A percentile compares a stretch with the other conserved stretches of the same genome.
Evolutionary conservation across 2,888 invertebrate genomes (phyloP).

Genomic region (Sarcophaga caerulescens): DNA sequence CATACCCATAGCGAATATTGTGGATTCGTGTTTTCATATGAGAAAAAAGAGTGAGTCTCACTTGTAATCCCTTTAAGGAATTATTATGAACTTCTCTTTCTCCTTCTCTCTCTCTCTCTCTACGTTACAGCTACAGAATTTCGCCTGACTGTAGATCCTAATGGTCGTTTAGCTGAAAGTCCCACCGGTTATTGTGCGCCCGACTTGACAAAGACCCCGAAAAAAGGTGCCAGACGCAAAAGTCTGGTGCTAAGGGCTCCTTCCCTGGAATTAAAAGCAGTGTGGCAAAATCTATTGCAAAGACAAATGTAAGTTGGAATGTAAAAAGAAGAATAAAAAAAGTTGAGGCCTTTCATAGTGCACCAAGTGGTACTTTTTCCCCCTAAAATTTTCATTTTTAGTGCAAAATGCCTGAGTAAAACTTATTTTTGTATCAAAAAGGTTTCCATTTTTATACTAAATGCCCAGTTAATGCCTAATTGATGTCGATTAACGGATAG

Average conservation of each 20-base stretch:
- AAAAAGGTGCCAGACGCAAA: conserved; percentile 85
- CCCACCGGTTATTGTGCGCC: conserved; percentile 89
- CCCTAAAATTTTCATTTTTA: too few relatives aligned
- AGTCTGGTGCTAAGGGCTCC: conserved; percentile 90
- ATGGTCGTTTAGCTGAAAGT: conserved; percentile 85
- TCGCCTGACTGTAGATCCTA: conserved; percentile 88
- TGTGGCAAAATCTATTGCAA: conserved; percentile 94
- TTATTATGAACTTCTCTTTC: not conserved
- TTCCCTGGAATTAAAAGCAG: conserved; percentile 91
- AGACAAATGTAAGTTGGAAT: conserved; percentile 88
- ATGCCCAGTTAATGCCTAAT: too few relatives aligned
- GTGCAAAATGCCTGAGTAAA: too few relatives aligned
- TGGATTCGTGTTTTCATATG: conserved; percentile 92
- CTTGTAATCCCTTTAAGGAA: not conserved
- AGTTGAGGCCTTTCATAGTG: too few relatives aligned
- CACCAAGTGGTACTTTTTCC: too few relatives aligned
- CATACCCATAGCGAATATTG: conserved; percentile 88
- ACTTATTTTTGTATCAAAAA: too few relatives aligned
- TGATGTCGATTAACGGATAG: too few relatives aligned
- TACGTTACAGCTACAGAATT: conserved; percentile 89
- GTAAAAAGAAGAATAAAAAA: not conserved
- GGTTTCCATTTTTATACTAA: too few relatives aligned
- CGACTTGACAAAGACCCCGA: conserved; percentile 84
- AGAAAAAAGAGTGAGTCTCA: conserved; percentile 87
- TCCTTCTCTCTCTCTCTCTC: not conserved